Evolutionary conservation across 2,888 invertebrate genomes (phyloP), one percentile per base, ranked within the genome.

Genomic region (Caenorhabditis sulstoni): DNA sequence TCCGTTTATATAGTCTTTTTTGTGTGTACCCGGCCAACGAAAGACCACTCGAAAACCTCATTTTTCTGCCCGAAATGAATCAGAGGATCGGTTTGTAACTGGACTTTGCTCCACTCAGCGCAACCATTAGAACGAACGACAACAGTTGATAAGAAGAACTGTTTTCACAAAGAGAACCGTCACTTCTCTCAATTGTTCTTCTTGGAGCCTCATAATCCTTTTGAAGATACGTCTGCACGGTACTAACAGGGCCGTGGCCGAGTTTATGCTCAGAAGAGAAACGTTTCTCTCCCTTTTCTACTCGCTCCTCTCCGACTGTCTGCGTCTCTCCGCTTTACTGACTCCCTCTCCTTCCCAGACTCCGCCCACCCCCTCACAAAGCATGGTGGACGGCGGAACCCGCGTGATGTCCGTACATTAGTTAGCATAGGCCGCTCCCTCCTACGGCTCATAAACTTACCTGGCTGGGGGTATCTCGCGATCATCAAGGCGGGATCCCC

Each of bases 391-490:
- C n/a, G n/a, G n/a, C n/a, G n/a, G n/a, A n/a, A n/a, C n/a, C n/a
- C n/a, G n/a, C 53, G 53, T 3, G 53, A 35, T n/a, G 53, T 53
- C 53, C n/a, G 53, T 53, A 22, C 53, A 53, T 12, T 1, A 35
- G 37, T 3, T 16, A 5, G 29, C 35, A 45, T 12, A 22, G 45
- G 35, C 18, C 52, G 12, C 52, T 11, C 50, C 4, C 1, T 35
- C n/a, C 62, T 93, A 93, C 93, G 92, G 93, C 68, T 76, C 81
- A 70, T 84, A 85, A 85, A 91, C 94, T 94, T 94, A 94, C 94
- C 93, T 94, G 93, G 93, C 94, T 93, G 92, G 93, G 94, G 93
- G 93, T 92, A 92, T 91, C 93, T 93, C 93, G 92, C 93, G 93
- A 94, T 94, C 93, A 93, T 84, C 81, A 93, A 93, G 93, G 93